These are phyloP conservation scores for Craterocephalus amniculus DNA, from an alignment of 2,797 vertebrate species.

Conservation along the genomic window DNA sequence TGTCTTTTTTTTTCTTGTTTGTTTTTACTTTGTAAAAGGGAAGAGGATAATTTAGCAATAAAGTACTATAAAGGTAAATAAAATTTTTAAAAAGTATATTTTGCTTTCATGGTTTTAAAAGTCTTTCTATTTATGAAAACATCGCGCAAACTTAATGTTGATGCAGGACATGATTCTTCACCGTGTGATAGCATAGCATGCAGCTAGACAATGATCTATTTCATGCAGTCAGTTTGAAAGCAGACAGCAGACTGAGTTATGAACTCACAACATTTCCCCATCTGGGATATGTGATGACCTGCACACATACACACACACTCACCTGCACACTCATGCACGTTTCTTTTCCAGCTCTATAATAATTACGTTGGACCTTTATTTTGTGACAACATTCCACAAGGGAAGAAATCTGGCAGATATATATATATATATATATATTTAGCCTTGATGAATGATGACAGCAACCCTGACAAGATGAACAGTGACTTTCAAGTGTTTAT, in stretches of 20 bases:
- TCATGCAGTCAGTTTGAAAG: conserved; percentile 28
- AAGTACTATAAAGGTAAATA: neutral
- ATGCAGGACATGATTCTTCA: neutral
- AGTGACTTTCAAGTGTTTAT: conserved; percentile 68
- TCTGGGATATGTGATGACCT: conserved; percentile 27
- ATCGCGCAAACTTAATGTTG: neutral
- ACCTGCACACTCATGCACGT: conserved; percentile 10
- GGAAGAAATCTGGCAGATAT: conserved; percentile 57
- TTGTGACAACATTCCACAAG: conserved; percentile 46
- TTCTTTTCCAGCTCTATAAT: conserved; percentile 65
- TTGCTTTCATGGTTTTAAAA: neutral
- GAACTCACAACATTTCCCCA: conserved; percentile 27
- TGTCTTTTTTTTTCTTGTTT: neutral
- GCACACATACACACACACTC: neutral
- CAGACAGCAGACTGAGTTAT: conserved; percentile 18
- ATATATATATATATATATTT: conserved; percentile 69
- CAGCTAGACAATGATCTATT: neutral
- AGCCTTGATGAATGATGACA: conserved; percentile 70
- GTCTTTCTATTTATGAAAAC: neutral
- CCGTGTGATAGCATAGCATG: neutral
- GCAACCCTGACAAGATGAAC: conserved; percentile 64
- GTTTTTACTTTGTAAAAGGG: neutral
- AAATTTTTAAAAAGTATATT: neutral
- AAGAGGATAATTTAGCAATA: neutral
- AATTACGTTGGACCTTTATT: conserved; percentile 76